Conservation (phyloP, 2,888 invertebrate species). For the Hyalella azteca region DNA sequence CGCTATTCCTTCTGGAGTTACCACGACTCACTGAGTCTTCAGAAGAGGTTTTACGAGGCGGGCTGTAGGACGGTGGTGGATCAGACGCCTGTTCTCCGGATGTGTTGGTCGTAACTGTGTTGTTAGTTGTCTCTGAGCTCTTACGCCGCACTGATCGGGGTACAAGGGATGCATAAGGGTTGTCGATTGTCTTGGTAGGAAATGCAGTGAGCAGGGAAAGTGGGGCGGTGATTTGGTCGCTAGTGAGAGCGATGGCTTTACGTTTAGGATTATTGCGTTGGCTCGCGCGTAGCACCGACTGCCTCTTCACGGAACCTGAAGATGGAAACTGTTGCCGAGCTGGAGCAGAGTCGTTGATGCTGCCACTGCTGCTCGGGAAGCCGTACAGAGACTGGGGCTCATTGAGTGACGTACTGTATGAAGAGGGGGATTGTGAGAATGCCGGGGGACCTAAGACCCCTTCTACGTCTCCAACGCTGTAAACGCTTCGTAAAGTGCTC, state of each 20-base stretch:
- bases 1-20: not conserved
- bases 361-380: constrained; percentile 1
- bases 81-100: not conserved
- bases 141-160: not conserved
- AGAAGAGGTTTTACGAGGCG: constrained; percentile 11
- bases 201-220: not conserved
- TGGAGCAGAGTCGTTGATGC: not conserved
- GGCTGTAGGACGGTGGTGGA: constrained; percentile 36
- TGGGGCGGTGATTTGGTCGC: not conserved
- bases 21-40: not conserved
- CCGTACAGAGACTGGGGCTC: not conserved
- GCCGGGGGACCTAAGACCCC: constrained; percentile 30
- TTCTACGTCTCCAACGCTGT: constrained; percentile 34
- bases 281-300: not conserved
- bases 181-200: not conserved
- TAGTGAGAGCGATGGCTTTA: not conserved
- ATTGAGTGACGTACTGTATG: not conserved
- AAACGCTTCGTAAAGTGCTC: constrained; percentile 30
- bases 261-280: not conserved
- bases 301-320: not conserved
- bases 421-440: not conserved
- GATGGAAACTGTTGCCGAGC: not conserved
- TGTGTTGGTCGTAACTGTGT: not conserved
- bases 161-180: constrained; percentile 6
- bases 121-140: constrained; percentile 6